These are phyloP conservation scores for Caranx melampygus DNA, from an alignment of 2,113 vertebrate species.

Conservation along the genomic window DNA sequence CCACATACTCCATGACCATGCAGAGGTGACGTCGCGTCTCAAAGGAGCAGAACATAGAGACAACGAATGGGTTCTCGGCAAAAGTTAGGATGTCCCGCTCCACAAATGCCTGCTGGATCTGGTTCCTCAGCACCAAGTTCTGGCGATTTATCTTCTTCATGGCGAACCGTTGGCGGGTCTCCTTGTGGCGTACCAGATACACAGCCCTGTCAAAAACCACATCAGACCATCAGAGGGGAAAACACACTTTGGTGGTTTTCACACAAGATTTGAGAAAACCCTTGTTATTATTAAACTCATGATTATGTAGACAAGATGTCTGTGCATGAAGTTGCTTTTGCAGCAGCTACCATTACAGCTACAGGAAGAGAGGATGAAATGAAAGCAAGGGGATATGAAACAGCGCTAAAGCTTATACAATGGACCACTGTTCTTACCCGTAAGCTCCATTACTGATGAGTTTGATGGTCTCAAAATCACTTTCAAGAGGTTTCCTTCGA, in stretches of 20 bases:
- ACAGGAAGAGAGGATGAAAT: neutral
- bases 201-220: constrained; percentile 86
- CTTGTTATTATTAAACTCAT: neutral
- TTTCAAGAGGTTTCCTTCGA: constrained; percentile 92
- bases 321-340: neutral
- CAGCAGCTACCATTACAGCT: neutral
- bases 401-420: too few relatives aligned
- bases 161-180: constrained; percentile 95
- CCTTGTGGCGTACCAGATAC: constrained; percentile 94
- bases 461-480: constrained; percentile 96
- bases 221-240: neutral
- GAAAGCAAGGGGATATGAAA: too few relatives aligned
- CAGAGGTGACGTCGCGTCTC: constrained; percentile 96
- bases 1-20: constrained; percentile 99
- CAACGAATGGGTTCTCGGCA: constrained; percentile 97
- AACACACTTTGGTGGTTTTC: neutral
- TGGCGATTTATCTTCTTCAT: constrained; percentile 99
- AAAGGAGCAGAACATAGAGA: constrained; percentile 99
- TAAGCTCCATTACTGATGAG: constrained; percentile 98
- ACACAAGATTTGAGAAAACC: neutral
- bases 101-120: constrained; percentile 98
- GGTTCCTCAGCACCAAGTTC: constrained; percentile 96
- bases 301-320: neutral
- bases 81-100: constrained; percentile 98
- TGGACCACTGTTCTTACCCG: constrained; percentile 84